Base-by-base conservation (phyloP, 1,140 invertebrate species). In the roundworm (Caenorhabditis elegans) region DNA sequence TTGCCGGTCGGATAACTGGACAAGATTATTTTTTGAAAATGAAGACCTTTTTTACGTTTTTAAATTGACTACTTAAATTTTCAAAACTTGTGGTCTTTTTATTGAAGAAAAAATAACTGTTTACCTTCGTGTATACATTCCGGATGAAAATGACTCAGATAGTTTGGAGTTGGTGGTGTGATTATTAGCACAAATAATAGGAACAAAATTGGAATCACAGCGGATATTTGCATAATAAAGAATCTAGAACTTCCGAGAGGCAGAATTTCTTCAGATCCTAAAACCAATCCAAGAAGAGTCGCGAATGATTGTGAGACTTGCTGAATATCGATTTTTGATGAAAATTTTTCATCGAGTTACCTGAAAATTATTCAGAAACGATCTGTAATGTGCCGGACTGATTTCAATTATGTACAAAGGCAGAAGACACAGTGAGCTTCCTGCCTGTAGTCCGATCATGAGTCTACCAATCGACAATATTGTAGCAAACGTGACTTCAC, bases 361-460 rank as follows among this genome's bases (percentile, higher is more conserved):
- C 49, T 84, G 84, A 28, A 85, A 82, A 34, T 85, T 82, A 39
- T 65, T 83, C n/a, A 85, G 46, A 43, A 85, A 81, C 3, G 78
- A 43, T 43, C 83, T 60, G 39, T 84, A 28, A 19, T 65, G 43
- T 17, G 82, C n/a, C 6, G 83, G 83, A 82, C 51, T 77, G n/a
- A 85, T 85, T 53, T 85, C 84, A 31, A 84, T 85, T 19, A 85
- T 78, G 79, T 79, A 85, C 36, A 85, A 79, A 0, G 84, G 84
- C 28, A 85, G 80, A 34, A 85, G 79, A 43, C 82, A 84, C 26
- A 85, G 53, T 22, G 84, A 80, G 19, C 60, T 60, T 24, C 84
- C 84, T 1, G 78, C 84, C 70, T 85, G 84, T 31, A 85, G 83
- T 19, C 84, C 84, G 24, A 85, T 76, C 15, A 85, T 36, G 39